phyloP scores from a whole-genome alignment of 2,113 vertebrate genomes.

The Eonycteris spelaea region DNA sequence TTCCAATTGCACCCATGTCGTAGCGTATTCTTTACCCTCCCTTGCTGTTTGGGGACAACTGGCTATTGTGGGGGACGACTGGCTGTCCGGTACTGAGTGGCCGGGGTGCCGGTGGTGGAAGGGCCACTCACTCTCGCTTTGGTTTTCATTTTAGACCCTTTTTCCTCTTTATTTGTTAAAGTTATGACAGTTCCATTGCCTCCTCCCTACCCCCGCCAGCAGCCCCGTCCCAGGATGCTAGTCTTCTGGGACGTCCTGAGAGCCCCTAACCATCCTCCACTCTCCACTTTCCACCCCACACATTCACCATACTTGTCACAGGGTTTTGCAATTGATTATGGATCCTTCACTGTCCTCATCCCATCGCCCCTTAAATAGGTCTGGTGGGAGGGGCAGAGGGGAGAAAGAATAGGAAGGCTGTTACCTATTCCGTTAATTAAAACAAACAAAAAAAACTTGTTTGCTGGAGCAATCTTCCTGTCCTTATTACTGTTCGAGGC shows the following conservation, averaged over 20 bases:
- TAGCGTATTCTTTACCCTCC: neutral
- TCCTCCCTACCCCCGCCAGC: neutral
- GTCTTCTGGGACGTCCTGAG: conserved; percentile 25
- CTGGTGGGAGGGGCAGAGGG: neutral
- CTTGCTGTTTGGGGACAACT: neutral
- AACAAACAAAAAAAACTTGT: neutral
- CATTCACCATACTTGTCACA: conserved; percentile 33
- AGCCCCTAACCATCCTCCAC: neutral
- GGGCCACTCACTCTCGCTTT: neutral
- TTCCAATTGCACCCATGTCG: neutral
- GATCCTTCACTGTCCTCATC: neutral
- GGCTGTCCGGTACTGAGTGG: neutral
- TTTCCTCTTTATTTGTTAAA: neutral
- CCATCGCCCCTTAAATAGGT: neutral
- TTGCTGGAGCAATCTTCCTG: conserved; percentile 45
- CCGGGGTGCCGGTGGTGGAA: neutral
- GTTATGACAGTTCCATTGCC: neutral
- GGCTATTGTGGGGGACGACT: neutral
- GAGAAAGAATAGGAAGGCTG: conserved; percentile 20
- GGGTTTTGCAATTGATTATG: conserved; percentile 66
- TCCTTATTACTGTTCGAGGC: conserved; percentile 72
- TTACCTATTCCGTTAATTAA: conserved; percentile 52
- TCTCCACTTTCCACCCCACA: neutral
- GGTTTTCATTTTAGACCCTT: conserved; percentile 35
- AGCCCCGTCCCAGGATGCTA: neutral